Percentiles rank a stretch among this genome's conserved stretches.
phyloP scores from a whole-genome alignment of 2,888 invertebrate genomes.

The Cephonodes hylas region DNA sequence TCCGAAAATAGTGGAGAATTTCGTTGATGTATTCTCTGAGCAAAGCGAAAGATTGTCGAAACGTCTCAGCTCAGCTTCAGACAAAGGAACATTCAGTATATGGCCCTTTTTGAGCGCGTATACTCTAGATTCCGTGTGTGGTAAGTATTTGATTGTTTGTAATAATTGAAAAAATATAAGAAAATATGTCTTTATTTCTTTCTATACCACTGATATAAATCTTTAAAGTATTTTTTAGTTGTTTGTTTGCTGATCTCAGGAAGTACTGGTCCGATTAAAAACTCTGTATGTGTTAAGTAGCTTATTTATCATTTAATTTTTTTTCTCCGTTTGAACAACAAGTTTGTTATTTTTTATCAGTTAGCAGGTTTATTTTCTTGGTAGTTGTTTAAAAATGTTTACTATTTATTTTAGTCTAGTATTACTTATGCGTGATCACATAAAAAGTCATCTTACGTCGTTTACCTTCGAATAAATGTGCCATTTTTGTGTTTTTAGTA shows the following conservation, averaged over 20 bases:
- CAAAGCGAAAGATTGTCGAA: constrained; percentile 76
- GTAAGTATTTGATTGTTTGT: constrained; percentile 49
- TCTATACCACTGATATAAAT: too few species aligned
- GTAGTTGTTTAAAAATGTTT: too few species aligned
- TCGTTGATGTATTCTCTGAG: constrained; percentile 82
- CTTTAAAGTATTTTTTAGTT: neutral
- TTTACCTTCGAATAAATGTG: neutral
- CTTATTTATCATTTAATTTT: neutral
- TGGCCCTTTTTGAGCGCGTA: constrained; percentile 79
- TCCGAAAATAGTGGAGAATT: constrained; percentile 84
- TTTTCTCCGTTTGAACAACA: neutral
- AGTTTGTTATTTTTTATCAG: too few species aligned
- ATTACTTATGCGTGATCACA: neutral
- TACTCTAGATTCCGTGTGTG: constrained; percentile 83
- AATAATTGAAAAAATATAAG: neutral
- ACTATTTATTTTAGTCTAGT: neutral
- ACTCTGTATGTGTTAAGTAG: too few species aligned
- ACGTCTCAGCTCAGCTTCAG: constrained; percentile 45
- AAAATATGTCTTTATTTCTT: too few species aligned
- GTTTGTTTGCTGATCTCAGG: neutral
- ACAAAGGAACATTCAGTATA: constrained; percentile 64
- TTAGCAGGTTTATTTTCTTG: too few species aligned
- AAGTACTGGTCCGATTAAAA: too few species aligned
- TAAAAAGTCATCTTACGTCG: neutral
- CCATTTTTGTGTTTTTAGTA: neutral